A percentile compares a stretch with the other conserved stretches of the same genome.
phyloP scores from a whole-genome alignment of 2,888 invertebrate species.

The Lypha dubia region DNA sequence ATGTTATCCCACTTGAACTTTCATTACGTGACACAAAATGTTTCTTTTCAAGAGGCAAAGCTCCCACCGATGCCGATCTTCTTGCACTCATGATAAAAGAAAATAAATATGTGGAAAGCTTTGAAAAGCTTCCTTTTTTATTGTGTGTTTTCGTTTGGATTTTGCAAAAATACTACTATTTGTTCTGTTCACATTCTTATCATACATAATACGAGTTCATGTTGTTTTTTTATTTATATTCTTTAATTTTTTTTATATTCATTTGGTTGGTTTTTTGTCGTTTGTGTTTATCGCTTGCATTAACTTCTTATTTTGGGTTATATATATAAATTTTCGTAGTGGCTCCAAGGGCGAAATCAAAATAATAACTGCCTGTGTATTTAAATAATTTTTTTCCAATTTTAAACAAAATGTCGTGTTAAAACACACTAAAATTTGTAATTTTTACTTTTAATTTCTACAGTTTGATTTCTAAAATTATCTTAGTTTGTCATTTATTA shows the following conservation, averaged over 20 bases:
- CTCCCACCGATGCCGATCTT: constrained; percentile 89
- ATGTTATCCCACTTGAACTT: constrained; percentile 88
- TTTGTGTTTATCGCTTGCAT: constrained; percentile 53
- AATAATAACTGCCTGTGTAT: constrained; percentile 75
- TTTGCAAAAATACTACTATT: constrained; percentile 56
- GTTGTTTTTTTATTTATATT: constrained; percentile 73
- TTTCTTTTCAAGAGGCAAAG: constrained; percentile 86
- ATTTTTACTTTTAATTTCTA: constrained; percentile 3
- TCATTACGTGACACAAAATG: constrained; percentile 89
- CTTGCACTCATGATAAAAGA: constrained; percentile 80
- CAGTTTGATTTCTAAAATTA: neutral
- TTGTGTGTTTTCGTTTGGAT: constrained; percentile 46
- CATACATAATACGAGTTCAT: neutral
- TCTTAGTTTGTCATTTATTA: constrained; percentile 1
- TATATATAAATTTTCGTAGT: constrained; percentile 77
- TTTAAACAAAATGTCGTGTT: neutral
- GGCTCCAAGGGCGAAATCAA: constrained; percentile 79
- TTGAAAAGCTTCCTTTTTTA: constrained; percentile 47
- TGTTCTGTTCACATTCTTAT: constrained; percentile 24
- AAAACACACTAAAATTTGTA: neutral
- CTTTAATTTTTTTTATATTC: constrained; percentile 59
- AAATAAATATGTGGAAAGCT: constrained; percentile 23
- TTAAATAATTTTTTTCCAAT: constrained; percentile 39
- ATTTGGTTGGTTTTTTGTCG: constrained; percentile 59
- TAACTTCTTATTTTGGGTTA: constrained; percentile 75